Evolutionary conservation across 2,113 vertebrate species (phyloP).

Genomic region (Solea senegalensis): DNA sequence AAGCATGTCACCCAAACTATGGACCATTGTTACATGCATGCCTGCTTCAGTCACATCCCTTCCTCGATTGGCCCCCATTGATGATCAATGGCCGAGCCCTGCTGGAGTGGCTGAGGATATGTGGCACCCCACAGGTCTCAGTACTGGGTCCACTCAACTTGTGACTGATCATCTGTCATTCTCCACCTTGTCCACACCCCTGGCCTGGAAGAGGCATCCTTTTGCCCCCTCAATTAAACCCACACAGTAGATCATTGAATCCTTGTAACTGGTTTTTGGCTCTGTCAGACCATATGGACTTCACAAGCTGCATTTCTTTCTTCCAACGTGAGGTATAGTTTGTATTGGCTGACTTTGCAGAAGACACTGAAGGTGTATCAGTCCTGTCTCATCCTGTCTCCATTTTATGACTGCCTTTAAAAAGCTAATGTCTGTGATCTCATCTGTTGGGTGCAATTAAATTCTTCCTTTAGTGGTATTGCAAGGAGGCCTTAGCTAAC

Average conservation of each 20-base stretch:
- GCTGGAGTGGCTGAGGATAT: constrained; percentile 61
- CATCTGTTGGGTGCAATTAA: constrained; percentile 80
- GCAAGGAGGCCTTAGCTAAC: constrained; percentile 62
- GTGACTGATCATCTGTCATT: constrained; percentile 77
- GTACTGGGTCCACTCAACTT: constrained; percentile 73
- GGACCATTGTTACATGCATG: constrained; percentile 80
- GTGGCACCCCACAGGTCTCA: constrained; percentile 74
- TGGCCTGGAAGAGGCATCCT: constrained; percentile 73
- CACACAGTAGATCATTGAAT: constrained; percentile 61
- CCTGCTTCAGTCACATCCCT: constrained; percentile 81
- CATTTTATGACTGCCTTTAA: constrained; percentile 74
- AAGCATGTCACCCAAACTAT: constrained; percentile 81
- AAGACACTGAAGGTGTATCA: constrained; percentile 45
- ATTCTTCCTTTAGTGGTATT: constrained; percentile 73
- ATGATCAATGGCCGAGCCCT: constrained; percentile 77
- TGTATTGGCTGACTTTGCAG: constrained; percentile 64
- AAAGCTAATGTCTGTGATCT: constrained; percentile 79
- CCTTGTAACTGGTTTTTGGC: constrained; percentile 38
- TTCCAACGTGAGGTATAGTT: constrained; percentile 6
- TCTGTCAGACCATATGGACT: constrained; percentile 47
- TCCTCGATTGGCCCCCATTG: constrained; percentile 75
- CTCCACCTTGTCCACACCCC: constrained; percentile 66
- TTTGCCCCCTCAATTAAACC: constrained; percentile 68
- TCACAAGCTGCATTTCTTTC: constrained; percentile 16
- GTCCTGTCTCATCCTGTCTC: constrained; percentile 56